Evolutionary conservation across 2,797 vertebrate species (phyloP).

Genomic region (Epinephelus awoara): DNA sequence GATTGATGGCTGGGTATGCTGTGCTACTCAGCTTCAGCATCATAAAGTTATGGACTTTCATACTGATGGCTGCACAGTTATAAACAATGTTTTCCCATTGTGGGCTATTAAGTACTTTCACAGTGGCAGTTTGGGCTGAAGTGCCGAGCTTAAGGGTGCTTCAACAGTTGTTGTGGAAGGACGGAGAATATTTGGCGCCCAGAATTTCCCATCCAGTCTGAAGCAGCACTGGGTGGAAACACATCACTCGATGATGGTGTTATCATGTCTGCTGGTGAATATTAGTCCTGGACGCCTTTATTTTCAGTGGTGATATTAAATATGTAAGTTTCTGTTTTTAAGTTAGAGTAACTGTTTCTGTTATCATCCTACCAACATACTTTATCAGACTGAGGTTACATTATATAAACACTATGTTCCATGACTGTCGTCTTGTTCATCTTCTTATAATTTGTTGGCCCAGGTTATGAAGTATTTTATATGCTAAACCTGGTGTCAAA

Average conservation of each 20-base stretch:
- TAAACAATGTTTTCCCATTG: conserved; percentile 76
- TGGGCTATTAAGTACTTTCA: conserved; percentile 71
- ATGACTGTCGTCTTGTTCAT: neutral
- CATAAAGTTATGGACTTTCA: conserved; percentile 51
- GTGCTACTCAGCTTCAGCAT: conserved; percentile 33
- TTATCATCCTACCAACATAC: neutral
- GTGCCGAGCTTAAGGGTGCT: conserved; percentile 72
- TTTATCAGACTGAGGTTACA: neutral
- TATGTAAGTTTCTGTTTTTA: neutral
- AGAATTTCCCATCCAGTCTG: conserved; percentile 62
- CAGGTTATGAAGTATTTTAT: neutral
- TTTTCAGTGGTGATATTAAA: conserved; percentile 4
- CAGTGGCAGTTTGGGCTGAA: conserved; percentile 72
- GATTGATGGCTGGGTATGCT: conserved; percentile 13
- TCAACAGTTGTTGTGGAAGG: conserved; percentile 70
- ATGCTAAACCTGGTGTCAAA: neutral
- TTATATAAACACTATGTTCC: neutral
- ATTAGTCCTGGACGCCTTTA: neutral
- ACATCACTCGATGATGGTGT: conserved; percentile 19
- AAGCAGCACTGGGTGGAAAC: conserved; percentile 42
- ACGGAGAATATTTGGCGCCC: conserved; percentile 61
- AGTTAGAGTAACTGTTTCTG: neutral
- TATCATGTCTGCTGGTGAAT: conserved; percentile 28
- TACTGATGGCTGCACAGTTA: conserved; percentile 61
- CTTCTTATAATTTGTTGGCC: neutral